A percentile compares a stretch with the other conserved stretches of the same genome.
phyloP scores from a whole-genome alignment of 2,888 invertebrate genomes.

The Ommatoiulus sabulosus region DNA sequence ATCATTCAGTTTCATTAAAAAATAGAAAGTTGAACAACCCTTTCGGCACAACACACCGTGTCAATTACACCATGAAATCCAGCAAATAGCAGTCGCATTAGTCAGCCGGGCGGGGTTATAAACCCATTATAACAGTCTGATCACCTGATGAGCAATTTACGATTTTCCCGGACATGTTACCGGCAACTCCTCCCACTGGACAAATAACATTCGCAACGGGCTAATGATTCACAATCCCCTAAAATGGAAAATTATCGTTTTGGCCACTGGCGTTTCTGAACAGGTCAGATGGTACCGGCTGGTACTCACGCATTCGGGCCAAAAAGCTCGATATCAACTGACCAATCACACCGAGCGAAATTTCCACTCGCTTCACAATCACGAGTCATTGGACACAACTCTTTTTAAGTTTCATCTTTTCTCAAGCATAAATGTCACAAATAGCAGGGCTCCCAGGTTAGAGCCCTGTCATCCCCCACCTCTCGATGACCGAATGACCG shows the following conservation, averaged over 20 bases:
- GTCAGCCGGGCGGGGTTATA: slow-evolving; percentile 12
- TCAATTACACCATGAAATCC: not conserved
- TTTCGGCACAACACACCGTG: slow-evolving; percentile 1
- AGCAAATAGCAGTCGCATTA: not conserved
- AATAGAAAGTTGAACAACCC: slow-evolving; percentile 15
- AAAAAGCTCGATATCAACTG: not conserved
- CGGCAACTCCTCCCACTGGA: not conserved
- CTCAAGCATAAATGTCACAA: too few relatives aligned
- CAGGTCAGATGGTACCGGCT: not conserved
- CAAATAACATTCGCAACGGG: not conserved
- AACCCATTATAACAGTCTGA: not conserved
- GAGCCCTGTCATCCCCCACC: too few relatives aligned
- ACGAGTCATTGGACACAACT: not conserved
- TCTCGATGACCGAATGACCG: not conserved
- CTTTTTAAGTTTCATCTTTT: too few relatives aligned
- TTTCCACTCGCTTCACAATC: not conserved
- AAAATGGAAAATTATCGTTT: not conserved
- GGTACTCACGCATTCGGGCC: not conserved
- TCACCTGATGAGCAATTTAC: not conserved
- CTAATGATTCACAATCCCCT: not conserved
- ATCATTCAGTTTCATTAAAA: slow-evolving; percentile 17
- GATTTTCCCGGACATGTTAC: slow-evolving; percentile 12
- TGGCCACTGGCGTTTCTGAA: slow-evolving; percentile 30
- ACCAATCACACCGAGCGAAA: not conserved
- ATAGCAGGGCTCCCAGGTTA: too few relatives aligned